These are phyloP conservation scores for Phoebastria nigripes DNA, from an alignment of 2,797 vertebrate genomes.

Conservation along the genomic window DNA sequence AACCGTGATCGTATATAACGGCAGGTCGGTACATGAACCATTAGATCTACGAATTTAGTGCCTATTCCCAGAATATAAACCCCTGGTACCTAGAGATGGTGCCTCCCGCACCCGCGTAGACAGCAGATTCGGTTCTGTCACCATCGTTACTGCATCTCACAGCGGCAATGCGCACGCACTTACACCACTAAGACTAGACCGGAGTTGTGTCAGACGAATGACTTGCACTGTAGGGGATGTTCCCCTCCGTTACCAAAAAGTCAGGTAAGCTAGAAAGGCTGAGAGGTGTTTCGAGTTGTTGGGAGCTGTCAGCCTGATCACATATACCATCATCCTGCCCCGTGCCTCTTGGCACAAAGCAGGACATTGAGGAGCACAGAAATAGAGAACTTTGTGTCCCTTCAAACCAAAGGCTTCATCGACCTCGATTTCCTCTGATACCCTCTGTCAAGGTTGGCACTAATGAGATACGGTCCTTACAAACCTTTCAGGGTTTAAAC, in stretches of 20 bases:
- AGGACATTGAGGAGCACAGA: rapidly evolving
- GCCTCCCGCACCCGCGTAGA: neutral
- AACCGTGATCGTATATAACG: rapidly evolving
- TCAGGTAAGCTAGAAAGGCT: neutral
- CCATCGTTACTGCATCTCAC: rapidly evolving
- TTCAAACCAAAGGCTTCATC: neutral
- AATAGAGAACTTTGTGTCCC: rapidly evolving
- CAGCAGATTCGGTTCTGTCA: neutral
- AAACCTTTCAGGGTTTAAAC: neutral
- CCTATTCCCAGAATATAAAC: rapidly evolving
- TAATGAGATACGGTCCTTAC: no score
- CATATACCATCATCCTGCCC: rapidly evolving
- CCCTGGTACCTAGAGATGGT: neutral
- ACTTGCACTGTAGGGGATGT: no score
- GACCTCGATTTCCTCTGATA: rapidly evolving
- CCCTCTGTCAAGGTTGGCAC: neutral
- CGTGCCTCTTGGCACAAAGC: rapidly evolving
- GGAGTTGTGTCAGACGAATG: rapidly evolving
- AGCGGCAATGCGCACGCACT: neutral
- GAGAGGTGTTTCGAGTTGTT: rapidly evolving
- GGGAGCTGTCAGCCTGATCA: neutral
- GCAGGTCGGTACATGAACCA: neutral
- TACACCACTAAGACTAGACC: rapidly evolving
- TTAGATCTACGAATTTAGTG: rapidly evolving
- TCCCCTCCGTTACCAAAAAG: neutral